These are phyloP conservation scores for Molossus alvarezi DNA, from an alignment of 2,797 vertebrate species.

Conservation along the genomic window DNA sequence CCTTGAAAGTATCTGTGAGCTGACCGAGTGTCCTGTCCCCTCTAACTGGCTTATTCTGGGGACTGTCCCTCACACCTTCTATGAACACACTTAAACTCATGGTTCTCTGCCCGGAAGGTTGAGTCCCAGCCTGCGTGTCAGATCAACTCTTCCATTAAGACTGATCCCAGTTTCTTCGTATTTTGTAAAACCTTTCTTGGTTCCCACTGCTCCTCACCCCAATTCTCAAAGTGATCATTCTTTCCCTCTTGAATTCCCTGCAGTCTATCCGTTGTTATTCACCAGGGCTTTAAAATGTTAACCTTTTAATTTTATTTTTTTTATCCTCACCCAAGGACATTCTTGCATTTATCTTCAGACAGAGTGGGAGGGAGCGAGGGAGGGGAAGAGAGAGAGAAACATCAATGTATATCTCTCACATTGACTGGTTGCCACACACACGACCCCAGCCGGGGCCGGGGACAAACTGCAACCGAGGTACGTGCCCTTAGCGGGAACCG, in stretches of 20 bases:
- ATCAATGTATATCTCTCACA: too few relatives aligned
- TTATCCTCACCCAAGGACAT: too few relatives aligned
- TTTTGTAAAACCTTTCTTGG: background rate
- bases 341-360: too few relatives aligned
- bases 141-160: slow-evolving; percentile 9
- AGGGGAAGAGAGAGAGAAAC: background rate
- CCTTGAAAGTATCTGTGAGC: background rate
- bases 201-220: background rate
- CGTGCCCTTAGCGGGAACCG: too few relatives aligned
- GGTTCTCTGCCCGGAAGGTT: background rate
- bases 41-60: background rate
- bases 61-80: background rate
- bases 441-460: too few relatives aligned
- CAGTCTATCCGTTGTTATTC: background rate
- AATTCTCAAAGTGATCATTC: background rate
- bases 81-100: background rate
- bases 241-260: background rate
- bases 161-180: slow-evolving; percentile 9
- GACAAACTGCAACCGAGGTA: too few relatives aligned
- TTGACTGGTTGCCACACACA: too few relatives aligned
- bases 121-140: background rate
- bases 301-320: background rate
- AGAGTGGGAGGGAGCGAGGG: background rate
- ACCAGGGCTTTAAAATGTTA: slow-evolving; percentile 18
- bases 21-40: background rate